Percentiles rank a stretch among this genome's conserved stretches.
phyloP scores from a whole-genome alignment of 2,113 vertebrate species.

The Gnathonemus longibarbis region DNA sequence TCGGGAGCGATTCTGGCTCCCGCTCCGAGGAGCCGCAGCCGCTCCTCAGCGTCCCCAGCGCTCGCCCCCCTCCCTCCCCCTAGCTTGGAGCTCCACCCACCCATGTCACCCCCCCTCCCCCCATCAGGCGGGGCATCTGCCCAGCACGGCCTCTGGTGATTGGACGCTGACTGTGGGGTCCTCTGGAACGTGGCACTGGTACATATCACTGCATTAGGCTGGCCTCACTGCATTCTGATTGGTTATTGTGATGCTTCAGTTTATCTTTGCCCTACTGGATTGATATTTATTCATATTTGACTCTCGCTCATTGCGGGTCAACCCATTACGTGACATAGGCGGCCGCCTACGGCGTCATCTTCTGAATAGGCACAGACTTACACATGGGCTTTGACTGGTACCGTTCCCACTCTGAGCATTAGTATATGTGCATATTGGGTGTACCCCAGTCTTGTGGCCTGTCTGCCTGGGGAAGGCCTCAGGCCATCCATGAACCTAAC shows the following conservation, averaged over 20 bases:
- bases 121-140: too few relatives aligned
- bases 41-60: slow-evolving; percentile 66
- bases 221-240: neutral
- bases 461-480: neutral
- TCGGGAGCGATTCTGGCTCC: slow-evolving; percentile 95
- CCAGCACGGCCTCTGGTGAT: neutral
- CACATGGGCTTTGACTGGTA: neutral
- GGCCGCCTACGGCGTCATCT: neutral
- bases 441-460: neutral
- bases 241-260: neutral
- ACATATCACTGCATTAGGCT: neutral
- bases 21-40: slow-evolving; percentile 66
- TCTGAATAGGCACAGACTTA: neutral
- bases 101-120: too few relatives aligned
- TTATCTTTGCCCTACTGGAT: neutral
- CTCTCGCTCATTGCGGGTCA: neutral
- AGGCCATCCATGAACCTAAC: neutral
- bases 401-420: neutral
- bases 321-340: neutral
- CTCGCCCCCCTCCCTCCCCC: slow-evolving; percentile 54
- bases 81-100: neutral
- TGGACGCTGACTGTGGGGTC: neutral
- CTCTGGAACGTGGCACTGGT: neutral
- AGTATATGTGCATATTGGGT: neutral
- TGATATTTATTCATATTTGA: neutral